These are phyloP conservation scores for Eupithecia centaureata DNA, from an alignment of 2,888 invertebrate genomes.

Conservation along the genomic window DNA sequence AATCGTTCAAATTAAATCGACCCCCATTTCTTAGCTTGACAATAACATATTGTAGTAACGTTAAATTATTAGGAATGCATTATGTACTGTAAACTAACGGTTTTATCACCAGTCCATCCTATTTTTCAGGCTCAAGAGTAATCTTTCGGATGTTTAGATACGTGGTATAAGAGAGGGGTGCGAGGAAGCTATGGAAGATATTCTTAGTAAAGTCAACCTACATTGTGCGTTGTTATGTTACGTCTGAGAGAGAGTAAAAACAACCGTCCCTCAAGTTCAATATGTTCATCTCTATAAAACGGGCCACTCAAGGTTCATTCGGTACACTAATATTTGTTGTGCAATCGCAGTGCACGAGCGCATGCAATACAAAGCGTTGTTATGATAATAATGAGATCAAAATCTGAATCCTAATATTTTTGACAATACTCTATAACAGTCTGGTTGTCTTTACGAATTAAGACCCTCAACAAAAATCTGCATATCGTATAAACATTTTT, in stretches of 20 bases:
- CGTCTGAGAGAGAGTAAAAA: no score
- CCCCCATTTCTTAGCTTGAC: conserved; percentile 63
- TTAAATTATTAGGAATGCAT: conserved; percentile 66
- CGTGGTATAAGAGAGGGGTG: conserved; percentile 11
- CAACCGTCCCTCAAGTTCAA: no score
- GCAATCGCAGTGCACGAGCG: no score
- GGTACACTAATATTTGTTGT: no score
- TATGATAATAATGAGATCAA: no score
- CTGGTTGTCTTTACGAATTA: no score
- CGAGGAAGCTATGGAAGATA: conserved; percentile 4
- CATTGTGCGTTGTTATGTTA: neutral
- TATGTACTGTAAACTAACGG: conserved; percentile 49
- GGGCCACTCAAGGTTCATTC: no score
- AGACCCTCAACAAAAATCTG: no score
- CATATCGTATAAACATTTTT: no score
- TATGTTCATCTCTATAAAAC: neutral
- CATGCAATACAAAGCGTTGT: no score
- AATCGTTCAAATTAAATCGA: conserved; percentile 72
- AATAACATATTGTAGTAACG: conserved; percentile 69
- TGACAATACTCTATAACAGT: no score
- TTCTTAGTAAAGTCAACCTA: neutral
- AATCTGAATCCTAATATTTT: no score
- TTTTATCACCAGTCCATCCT: conserved; percentile 48
- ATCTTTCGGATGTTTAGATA: conserved; percentile 43
- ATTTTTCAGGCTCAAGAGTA: conserved; percentile 52